These are phyloP conservation scores for Falco punctatus DNA, from an alignment of 2,113 vertebrate species.

Conservation along the genomic window DNA sequence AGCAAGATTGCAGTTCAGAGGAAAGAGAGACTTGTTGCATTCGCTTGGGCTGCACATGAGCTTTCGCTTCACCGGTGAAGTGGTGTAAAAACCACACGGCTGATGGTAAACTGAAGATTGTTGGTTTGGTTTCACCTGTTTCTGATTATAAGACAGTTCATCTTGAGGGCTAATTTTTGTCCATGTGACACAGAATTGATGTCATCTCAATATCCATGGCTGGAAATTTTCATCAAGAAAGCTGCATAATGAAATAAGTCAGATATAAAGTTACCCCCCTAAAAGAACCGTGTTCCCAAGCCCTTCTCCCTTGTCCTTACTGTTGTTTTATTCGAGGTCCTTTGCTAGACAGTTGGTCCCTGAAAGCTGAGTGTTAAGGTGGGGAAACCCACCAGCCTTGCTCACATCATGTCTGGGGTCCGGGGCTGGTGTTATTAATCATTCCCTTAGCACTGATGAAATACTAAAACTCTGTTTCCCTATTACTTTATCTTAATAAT, in stretches of 20 bases:
- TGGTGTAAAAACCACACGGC: not conserved
- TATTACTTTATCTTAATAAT: conserved; percentile 51
- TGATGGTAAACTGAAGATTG: not conserved
- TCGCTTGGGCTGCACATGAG: not conserved
- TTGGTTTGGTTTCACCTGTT: not conserved
- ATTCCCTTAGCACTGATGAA: not conserved
- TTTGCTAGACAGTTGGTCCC: not conserved
- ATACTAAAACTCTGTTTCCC: not conserved
- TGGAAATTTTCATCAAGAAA: not conserved
- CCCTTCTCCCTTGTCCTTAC: not conserved
- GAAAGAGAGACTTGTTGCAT: not conserved
- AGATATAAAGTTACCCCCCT: not conserved
- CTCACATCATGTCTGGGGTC: not conserved
- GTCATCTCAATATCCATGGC: not conserved
- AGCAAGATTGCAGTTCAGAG: not conserved
- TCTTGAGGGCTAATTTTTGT: not conserved
- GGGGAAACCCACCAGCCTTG: not conserved
- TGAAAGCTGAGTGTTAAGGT: not conserved
- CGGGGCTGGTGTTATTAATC: not conserved
- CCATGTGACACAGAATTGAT: not conserved
- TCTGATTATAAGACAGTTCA: not conserved
- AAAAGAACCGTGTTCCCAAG: not conserved
- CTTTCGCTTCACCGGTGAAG: not conserved
- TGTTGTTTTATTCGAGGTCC: not conserved
- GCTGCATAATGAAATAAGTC: not conserved